Evolutionary conservation across 2,888 invertebrate species (phyloP), one percentile per base, ranked within the genome.

Genomic region (Clanis bilineata): DNA sequence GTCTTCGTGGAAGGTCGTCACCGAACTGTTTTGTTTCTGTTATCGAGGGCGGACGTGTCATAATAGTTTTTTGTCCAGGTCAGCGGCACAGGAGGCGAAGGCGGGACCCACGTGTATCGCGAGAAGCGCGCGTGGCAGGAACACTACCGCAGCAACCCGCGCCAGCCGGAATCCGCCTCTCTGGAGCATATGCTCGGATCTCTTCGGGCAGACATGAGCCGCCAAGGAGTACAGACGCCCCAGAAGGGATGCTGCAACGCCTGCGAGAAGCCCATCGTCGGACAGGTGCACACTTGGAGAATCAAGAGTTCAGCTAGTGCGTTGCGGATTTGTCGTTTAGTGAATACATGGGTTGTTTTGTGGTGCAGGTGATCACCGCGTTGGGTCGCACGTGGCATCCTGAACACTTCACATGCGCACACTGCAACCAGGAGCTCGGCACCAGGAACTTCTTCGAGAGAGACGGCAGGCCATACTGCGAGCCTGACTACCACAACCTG

Each of bases 221-320:
- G 98, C 85, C 99, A 99, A 94, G 99, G 99, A 90, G 98, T 99
- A 68, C 98, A 96, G 88, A 99, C 99, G 67, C 98, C 98, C 76
- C 98, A 99, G 86, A 99, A 99, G 93, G 99, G 99, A 79, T 98
- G 98, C 93, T 99, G 99, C 95, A 98, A 95, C 85, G 98, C 98
- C 72, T 99, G 99, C 94, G 97, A 98, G 88, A 99, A 99, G 82
- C 98, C 99, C 69, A 99, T 99, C 89, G 98, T 99, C 64, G 99
- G 99, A 74, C 98, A 99, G 95, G 96, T 95, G 80, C 68, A 72
- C 57, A 60, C 43, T n/a, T n/a, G n/a, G 28, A 7, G 12, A 36
- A 7, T 36, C 55, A 64, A 63, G 60, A 47, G 25, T 15, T n/a
- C 25, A 15, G 7, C 3, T 18, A 51, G 51, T 51, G 51, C 18